Conservation (phyloP, 1,140 invertebrate species). For the Ruditapes philippinarum region DNA sequence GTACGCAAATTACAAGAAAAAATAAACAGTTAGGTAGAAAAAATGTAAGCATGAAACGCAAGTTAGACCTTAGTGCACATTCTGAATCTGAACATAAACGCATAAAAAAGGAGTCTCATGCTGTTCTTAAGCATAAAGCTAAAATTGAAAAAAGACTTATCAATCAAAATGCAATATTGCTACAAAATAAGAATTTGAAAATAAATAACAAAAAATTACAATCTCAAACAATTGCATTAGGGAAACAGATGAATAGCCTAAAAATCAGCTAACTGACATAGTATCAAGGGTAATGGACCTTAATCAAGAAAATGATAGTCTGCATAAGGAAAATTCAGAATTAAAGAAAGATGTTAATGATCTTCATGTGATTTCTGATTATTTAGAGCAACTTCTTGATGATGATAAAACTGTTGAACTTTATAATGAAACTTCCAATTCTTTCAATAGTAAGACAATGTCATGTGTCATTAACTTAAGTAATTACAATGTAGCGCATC, state of each 20-base stretch:
- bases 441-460: not conserved
- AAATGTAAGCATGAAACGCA: not conserved
- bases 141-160: not conserved
- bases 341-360: slow-evolving; percentile 6
- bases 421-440: slow-evolving; percentile 27
- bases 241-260: not conserved
- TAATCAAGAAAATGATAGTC: not conserved
- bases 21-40: slow-evolving; percentile 42
- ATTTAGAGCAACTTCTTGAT: slow-evolving; percentile 27
- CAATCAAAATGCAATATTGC: not conserved
- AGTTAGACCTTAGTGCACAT: not conserved
- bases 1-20: not conserved
- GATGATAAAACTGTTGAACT: slow-evolving; percentile 31
- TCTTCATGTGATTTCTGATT: not conserved
- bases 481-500: not conserved
- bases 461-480: not conserved
- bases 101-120: not conserved
- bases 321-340: not conserved
- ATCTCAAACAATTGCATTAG: not conserved
- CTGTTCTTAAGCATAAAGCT: not conserved
- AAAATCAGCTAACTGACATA: not conserved
- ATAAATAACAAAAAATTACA: not conserved
- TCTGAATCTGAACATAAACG: not conserved
- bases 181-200: not conserved
- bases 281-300: not conserved